Evolutionary conservation across 2,113 vertebrate genomes (phyloP).

Genomic region (Alosa alosa): DNA sequence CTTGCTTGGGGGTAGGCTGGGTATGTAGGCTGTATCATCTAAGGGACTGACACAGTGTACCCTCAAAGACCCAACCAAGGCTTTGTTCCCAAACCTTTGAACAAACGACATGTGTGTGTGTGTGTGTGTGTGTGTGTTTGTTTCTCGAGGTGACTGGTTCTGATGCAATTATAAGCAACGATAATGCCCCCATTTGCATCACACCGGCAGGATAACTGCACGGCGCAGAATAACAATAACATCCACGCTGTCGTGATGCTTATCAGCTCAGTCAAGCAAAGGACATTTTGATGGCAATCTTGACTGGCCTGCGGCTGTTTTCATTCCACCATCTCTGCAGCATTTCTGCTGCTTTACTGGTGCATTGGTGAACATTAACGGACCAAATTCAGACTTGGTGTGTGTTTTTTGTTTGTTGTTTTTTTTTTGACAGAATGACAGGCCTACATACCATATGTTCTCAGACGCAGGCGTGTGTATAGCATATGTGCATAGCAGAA

Average conservation of each 20-base stretch:
- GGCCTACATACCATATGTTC: not conserved
- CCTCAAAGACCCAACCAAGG: conserved; percentile 16
- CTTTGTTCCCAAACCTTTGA: conserved; percentile 23
- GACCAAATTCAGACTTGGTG: not conserved
- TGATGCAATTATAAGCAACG: conserved; percentile 45
- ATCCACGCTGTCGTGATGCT: not conserved
- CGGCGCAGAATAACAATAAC: conserved; percentile 10
- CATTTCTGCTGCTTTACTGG: not conserved
- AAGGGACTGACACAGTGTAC: conserved; percentile 11
- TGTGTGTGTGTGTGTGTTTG: conserved; percentile 21
- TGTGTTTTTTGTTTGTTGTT: not conserved
- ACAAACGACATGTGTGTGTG: conserved; percentile 26
- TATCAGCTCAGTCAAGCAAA: conserved; percentile 12
- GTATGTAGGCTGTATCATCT: not conserved
- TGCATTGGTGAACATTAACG: not conserved
- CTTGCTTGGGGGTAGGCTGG: not conserved
- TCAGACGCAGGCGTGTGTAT: not conserved
- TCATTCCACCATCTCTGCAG: not conserved
- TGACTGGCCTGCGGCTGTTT: not conserved
- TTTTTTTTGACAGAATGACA: not conserved
- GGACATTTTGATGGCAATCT: conserved; percentile 16
- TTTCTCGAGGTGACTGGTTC: conserved; percentile 36
- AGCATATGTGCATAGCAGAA: not conserved
- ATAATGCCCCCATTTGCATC: conserved; percentile 37
- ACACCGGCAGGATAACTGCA: not conserved